Evolutionary conservation across 2,888 invertebrate genomes (phyloP), one percentile per base, ranked within the genome.

Genomic region (Odontomyia ornata): DNA sequence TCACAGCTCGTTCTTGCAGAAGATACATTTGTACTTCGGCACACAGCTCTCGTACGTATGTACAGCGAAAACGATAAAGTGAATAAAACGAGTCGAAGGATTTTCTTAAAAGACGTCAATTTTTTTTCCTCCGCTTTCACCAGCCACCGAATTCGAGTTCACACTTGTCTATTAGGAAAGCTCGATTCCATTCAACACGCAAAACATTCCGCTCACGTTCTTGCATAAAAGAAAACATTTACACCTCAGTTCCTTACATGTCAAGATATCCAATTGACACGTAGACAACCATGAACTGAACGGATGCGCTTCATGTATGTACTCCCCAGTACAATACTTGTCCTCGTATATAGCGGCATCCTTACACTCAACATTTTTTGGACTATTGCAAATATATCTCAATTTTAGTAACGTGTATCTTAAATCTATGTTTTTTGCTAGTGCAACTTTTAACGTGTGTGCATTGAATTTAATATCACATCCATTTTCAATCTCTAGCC

Each of bases 161-260:
- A 36, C 36, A 36, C 36, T 36, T 36, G 36, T 36, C 36, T 36
- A 9, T 9, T 36, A 36, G 5, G 3, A 36, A 5, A 36, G 36
- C 36, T 36, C 36, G 9, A 11, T 62, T 25, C 28, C 27, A 62
- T 27, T 27, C 28, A 52, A 11, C 18, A 36, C 4, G 1, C 21
- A 76, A 43, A 57, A 60, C 75, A 79, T 79, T 79, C 79, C 11
- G 47, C 23, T 46, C 79, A 79, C 78, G 79, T 79, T 76, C 64
- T 71, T 71, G 57, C 64, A 72, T 78, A 78, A 79, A 78, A 79
- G 75, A 78, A 78, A 78, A 79, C 78, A 78, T 79, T 79, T 78
- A 79, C 78, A 78, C 78, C 78, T 77, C 75, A 73, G 56, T 75
- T 76, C 77, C 76, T 76, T 72, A 18, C 28, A 36, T 52, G 77